phyloP scores from a whole-genome alignment of 2,113 vertebrate species.

The Tichodroma muraria region DNA sequence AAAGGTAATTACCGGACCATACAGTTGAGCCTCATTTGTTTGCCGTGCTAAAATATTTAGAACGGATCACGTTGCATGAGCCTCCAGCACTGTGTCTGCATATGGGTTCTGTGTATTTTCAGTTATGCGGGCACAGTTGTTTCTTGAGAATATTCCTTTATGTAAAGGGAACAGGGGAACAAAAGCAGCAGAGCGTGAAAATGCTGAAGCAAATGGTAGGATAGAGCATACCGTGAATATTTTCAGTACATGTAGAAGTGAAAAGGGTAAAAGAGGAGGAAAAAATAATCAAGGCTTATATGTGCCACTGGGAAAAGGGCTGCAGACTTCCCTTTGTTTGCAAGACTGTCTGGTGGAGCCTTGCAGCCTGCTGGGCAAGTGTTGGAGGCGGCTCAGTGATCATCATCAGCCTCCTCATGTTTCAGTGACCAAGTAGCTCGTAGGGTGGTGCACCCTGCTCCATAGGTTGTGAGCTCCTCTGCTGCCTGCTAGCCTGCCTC shows the following conservation, averaged over 20 bases:
- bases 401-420: neutral
- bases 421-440: neutral
- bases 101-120: neutral
- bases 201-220: neutral
- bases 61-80: neutral
- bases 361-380: neutral
- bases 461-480: neutral
- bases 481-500: neutral
- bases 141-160: neutral
- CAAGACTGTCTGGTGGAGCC: neutral
- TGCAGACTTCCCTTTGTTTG: neutral
- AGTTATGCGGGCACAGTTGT: neutral
- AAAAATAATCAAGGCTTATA: neutral
- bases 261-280: neutral
- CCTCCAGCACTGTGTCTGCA: neutral
- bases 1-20: constrained; percentile 66
- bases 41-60: neutral
- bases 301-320: neutral
- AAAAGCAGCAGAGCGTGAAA: neutral
- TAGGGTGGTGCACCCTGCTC: neutral
- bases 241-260: neutral
- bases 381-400: neutral
- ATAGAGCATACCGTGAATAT: neutral
- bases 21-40: neutral
- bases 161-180: neutral